Conservation (phyloP, 2,113 vertebrate genomes). For the Isichthys henryi region DNA sequence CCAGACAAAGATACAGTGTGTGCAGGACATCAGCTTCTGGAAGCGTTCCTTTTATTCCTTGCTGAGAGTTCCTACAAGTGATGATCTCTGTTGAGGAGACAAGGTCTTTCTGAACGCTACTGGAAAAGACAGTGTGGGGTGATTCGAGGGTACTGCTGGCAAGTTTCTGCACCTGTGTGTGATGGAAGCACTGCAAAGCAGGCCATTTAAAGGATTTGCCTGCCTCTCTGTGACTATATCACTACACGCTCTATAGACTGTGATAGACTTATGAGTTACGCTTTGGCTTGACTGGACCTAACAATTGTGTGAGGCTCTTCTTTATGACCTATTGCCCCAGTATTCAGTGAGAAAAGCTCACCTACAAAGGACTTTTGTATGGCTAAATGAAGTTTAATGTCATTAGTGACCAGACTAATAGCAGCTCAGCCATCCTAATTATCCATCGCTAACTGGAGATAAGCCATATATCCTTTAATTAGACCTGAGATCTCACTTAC, state of each 20-base stretch:
- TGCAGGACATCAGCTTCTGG: constrained; percentile 49
- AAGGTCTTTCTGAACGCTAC: not conserved
- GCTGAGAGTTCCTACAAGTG: not conserved
- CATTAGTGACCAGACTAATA: not conserved
- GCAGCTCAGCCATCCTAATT: not conserved
- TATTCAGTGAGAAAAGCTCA: not conserved
- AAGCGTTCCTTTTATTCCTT: constrained; percentile 26
- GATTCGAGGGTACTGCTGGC: not conserved
- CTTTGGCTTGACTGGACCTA: not conserved
- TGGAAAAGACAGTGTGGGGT: not conserved
- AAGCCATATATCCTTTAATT: not conserved
- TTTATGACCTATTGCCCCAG: not conserved
- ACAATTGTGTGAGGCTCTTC: not conserved
- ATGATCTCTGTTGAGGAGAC: not conserved
- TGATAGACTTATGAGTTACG: not conserved
- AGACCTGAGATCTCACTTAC: not conserved
- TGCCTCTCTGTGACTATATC: not conserved
- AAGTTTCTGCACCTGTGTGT: not conserved
- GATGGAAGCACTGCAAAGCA: not conserved
- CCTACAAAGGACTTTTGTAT: not conserved
- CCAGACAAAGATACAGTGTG: constrained; percentile 62
- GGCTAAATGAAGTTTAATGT: not conserved
- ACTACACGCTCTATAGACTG: not conserved
- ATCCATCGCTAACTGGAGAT: not conserved
- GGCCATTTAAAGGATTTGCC: not conserved